phyloP scores from a whole-genome alignment of 2,888 invertebrate species.

The Dorcus hopei region DNA sequence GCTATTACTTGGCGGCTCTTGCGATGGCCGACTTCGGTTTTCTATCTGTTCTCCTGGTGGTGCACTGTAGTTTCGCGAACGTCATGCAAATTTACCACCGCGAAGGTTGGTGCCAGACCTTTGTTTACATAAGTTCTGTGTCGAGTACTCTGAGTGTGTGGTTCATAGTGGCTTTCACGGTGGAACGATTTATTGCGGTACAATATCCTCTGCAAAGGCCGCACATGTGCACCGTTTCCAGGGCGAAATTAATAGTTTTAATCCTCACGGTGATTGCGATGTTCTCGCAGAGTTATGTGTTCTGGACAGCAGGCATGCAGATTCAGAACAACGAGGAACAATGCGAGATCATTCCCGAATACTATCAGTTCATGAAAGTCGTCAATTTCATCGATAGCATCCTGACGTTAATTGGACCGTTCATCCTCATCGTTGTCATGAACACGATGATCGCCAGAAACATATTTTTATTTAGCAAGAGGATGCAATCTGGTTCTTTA shows the following conservation, averaged over 20 bases:
- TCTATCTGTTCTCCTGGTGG: conserved; percentile 53
- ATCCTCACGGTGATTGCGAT: conserved; percentile 49
- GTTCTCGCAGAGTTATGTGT: conserved; percentile 40
- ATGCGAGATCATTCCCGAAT: conserved; percentile 54
- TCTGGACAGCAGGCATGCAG: conserved; percentile 44
- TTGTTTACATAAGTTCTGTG: conserved; percentile 42
- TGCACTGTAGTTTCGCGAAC: conserved; percentile 53
- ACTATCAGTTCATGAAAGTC: conserved; percentile 53
- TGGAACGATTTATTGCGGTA: conserved; percentile 66
- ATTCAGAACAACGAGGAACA: conserved; percentile 35
- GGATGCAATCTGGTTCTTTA: conserved; percentile 44
- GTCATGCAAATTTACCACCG: conserved; percentile 53
- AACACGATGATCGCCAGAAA: conserved; percentile 61
- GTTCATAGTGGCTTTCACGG: conserved; percentile 68
- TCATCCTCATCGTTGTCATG: conserved; percentile 60
- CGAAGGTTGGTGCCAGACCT: conserved; percentile 55
- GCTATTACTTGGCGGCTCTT: conserved; percentile 62
- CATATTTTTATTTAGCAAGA: conserved; percentile 50
- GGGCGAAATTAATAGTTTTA: conserved; percentile 56
- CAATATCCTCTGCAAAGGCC: conserved; percentile 60
- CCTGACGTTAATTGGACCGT: conserved; percentile 60
- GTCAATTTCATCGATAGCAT: conserved; percentile 60
- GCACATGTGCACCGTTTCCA: conserved; percentile 58
- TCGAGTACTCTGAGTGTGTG: conserved; percentile 66
- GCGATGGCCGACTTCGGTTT: conserved; percentile 61